Base-by-base conservation (phyloP, 2,113 vertebrate species). In the Martes martes region DNA sequence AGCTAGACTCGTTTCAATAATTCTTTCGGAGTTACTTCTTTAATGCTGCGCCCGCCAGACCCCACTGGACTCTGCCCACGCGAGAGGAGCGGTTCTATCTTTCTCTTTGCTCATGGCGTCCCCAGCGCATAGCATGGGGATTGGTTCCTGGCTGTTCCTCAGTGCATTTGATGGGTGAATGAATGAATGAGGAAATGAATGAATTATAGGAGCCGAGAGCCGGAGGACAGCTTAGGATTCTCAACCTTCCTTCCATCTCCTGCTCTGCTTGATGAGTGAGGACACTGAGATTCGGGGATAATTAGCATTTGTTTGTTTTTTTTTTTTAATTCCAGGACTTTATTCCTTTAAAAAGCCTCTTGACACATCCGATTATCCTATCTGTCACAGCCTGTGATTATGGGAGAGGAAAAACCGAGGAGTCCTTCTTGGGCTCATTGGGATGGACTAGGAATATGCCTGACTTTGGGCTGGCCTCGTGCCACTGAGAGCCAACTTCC, bases 291-390 rank as follows among this genome's bases (percentile, higher is more conserved):
- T 95, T 88, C 28, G 71, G 65, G 82, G 45, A 80, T 36, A 26
- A 89, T 91, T 95, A 92, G 76, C 63, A 52, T 52, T 91, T 55
- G 4, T 10, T 57, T 57, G 18, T 2, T 52, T 52, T 45, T 69
- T 57, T 45, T 69, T 59, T 82, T 87, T 6, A 0, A 95, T 78
- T 84, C 65, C 33, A 50, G 36, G 10, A 63, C 39, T 76, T 84
- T 57, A 95, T 95, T 67, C 55, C 69, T 97, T 94, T 91, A 36
- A 93, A 94, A 94, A 93, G 76, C 63, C 79, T 55, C 88, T 93
- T 61, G 73, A 73, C 86, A 89, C 36, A 83, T 47, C 57, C 87
- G 73, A 59, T 96, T 86, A 92, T 94, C 94, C 83, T 86, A 97
- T 87, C n/a, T 80, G 73, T 89, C 61, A 69, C 15, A 92, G 80